Evolutionary conservation across 2,113 vertebrate species (phyloP).

Genomic region (Antennarius striatus): DNA sequence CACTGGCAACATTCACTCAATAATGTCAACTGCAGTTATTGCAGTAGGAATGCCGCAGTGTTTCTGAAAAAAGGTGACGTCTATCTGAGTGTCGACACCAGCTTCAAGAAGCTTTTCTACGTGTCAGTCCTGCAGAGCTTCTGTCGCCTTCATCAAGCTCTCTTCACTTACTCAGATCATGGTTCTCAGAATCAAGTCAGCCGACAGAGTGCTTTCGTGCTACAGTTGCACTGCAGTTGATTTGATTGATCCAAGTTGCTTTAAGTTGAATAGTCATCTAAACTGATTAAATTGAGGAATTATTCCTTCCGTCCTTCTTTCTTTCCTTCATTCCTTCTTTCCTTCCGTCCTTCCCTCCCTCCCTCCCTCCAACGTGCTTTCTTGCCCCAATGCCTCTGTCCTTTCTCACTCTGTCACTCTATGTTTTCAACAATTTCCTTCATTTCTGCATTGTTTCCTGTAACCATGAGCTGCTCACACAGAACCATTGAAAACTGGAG

Average conservation of each 20-base stretch:
- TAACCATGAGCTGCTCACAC: slow-evolving; percentile 18
- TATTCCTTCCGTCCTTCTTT: not conserved
- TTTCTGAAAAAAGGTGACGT: not conserved
- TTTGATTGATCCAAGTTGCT: too few species aligned
- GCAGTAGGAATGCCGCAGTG: slow-evolving; percentile 5
- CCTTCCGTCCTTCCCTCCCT: not conserved
- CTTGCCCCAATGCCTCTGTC: too few species aligned
- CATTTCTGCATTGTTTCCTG: slow-evolving; percentile 9
- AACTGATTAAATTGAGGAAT: too few species aligned
- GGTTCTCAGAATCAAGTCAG: too few species aligned
- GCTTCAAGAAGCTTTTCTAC: too few species aligned
- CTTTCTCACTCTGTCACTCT: not conserved
- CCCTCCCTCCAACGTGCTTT: not conserved
- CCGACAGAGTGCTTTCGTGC: too few species aligned
- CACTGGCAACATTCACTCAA: slow-evolving; percentile 62
- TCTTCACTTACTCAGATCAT: too few species aligned
- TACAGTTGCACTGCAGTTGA: too few species aligned
- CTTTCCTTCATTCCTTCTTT: not conserved
- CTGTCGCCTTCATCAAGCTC: too few species aligned
- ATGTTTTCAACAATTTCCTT: slow-evolving; percentile 1
- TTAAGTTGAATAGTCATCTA: too few species aligned
- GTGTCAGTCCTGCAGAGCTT: too few species aligned
- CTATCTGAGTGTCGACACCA: too few species aligned
- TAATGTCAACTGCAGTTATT: slow-evolving; percentile 43
- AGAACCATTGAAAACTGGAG: slow-evolving; percentile 36